Conservation (phyloP, 2,113 vertebrate genomes). For the Phaethon lepturus region DNA sequence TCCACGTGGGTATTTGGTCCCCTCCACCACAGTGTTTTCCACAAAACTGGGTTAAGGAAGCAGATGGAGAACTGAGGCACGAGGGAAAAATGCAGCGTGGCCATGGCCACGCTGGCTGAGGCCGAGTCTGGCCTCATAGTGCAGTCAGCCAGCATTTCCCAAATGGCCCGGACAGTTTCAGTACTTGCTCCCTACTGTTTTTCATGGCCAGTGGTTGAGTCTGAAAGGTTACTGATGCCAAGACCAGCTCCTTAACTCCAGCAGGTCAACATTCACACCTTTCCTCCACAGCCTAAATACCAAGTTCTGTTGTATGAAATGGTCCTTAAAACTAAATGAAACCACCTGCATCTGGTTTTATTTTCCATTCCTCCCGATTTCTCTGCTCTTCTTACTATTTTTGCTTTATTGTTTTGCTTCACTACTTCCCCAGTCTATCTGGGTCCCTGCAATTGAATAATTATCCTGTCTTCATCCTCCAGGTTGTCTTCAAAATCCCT, state of each 20-base stretch:
- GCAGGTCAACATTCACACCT: background rate
- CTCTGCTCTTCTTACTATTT: background rate
- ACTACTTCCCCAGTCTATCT: background rate
- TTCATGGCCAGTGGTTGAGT: background rate
- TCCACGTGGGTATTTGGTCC: background rate
- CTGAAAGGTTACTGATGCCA: background rate
- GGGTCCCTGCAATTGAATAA: background rate
- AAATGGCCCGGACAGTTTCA: background rate
- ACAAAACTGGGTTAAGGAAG: background rate
- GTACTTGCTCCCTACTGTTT: background rate
- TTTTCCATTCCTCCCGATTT: background rate
- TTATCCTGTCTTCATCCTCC: background rate
- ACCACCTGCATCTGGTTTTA: background rate
- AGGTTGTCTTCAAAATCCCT: background rate
- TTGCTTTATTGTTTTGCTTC: background rate
- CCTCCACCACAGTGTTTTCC: background rate
- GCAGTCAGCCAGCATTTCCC: background rate
- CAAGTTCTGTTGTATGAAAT: background rate
- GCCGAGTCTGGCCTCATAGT: background rate
- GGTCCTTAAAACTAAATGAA: background rate
- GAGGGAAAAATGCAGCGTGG: background rate
- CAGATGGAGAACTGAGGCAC: background rate
- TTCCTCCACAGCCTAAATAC: background rate
- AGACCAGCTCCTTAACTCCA: background rate
- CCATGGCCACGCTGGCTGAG: fast-evolving